A percentile compares a stretch with the other conserved stretches of the same genome.
These are phyloP conservation scores for Morpho helenor DNA, from an alignment of 2,888 invertebrate genomes.

Conservation along the genomic window DNA sequence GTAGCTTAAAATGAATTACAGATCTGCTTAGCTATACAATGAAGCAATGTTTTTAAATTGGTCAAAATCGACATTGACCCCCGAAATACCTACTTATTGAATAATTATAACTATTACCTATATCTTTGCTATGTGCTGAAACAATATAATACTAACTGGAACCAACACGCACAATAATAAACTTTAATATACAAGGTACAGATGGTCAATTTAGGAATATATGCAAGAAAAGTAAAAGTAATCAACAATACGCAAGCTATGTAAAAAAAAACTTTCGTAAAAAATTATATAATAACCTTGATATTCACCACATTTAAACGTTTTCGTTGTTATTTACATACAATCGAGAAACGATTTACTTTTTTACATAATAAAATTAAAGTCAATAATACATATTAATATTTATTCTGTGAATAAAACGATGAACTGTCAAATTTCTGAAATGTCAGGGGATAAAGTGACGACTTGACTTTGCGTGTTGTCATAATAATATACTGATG, in stretches of 20 bases:
- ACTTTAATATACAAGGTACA: conserved; percentile 9
- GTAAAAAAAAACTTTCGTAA: conserved; percentile 41
- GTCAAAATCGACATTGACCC: conserved; percentile 36
- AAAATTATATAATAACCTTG: conserved; percentile 34
- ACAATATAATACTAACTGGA: too few relatives aligned
- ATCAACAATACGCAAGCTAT: conserved; percentile 37
- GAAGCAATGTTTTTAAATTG: conserved; percentile 27
- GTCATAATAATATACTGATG: conserved; percentile 21
- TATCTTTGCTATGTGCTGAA: too few relatives aligned
- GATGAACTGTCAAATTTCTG: conserved; percentile 48
- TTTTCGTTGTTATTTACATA: conserved; percentile 27
- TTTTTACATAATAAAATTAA: conserved; percentile 28
- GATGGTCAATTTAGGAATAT: conserved; percentile 24
- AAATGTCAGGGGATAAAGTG: conserved; percentile 34
- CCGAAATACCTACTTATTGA: conserved; percentile 13
- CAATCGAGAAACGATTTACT: conserved; percentile 25
- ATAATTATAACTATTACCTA: too few relatives aligned
- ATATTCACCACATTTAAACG: conserved; percentile 19
- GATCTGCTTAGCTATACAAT: conserved; percentile 15
- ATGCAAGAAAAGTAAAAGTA: conserved; percentile 51
- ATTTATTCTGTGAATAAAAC: conserved; percentile 46
- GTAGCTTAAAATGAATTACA: too few relatives aligned
- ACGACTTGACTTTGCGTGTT: conserved; percentile 10
- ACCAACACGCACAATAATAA: background rate
- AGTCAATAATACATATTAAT: conserved; percentile 37